A percentile compares a stretch with the other conserved stretches of the same genome.
phyloP scores from a whole-genome alignment of 2,888 invertebrate species.

The Cataglyphis rosenhaueri region DNA sequence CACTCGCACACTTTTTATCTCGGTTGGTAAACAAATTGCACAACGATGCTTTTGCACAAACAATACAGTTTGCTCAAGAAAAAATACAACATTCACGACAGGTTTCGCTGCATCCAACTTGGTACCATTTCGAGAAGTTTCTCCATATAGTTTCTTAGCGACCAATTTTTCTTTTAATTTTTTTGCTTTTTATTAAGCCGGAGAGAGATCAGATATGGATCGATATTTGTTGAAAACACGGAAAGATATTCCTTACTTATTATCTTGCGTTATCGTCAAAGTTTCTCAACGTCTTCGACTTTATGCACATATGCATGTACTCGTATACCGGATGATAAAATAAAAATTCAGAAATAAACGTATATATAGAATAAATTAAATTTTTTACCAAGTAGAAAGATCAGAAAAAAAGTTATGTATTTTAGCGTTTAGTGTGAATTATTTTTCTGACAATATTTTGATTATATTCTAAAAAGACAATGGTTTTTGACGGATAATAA shows the following conservation, averaged over 20 bases:
- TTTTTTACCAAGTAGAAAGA: neutral
- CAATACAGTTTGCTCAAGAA: neutral
- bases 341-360: neutral
- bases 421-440: neutral
- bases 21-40: conserved; percentile 31
- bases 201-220: conserved; percentile 17
- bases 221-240: conserved; percentile 37
- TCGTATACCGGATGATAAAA: conserved; percentile 36
- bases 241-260: conserved; percentile 28
- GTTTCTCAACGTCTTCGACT: conserved; percentile 35
- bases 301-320: conserved; percentile 18
- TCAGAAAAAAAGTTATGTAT: neutral
- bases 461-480: neutral
- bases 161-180: conserved; percentile 30
- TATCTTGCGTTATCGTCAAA: conserved; percentile 41
- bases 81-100: neutral
- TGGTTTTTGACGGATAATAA: neutral
- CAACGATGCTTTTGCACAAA: neutral
- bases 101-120: neutral
- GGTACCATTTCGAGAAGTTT: neutral
- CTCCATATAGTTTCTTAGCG: conserved; percentile 2
- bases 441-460: neutral
- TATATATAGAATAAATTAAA: conserved; percentile 5
- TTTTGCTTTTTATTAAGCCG: neutral
- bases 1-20: conserved; percentile 16